Evolutionary conservation across 2,797 vertebrate species (phyloP), one percentile per base, ranked within the genome.

Genomic region (Knipowitschia caucasica): DNA sequence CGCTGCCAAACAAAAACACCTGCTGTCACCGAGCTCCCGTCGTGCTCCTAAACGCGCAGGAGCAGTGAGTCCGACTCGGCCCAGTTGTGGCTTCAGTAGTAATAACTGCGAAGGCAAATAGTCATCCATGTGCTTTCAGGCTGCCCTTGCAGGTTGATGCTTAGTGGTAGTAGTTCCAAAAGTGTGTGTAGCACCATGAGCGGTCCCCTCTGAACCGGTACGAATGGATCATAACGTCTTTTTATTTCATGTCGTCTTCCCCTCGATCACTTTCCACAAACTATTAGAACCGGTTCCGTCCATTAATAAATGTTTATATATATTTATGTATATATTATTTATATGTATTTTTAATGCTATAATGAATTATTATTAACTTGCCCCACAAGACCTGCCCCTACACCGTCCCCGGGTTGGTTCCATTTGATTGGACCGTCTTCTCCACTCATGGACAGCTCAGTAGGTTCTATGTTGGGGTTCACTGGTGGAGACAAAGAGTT

Each of bases 121-220:
- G 66, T 69, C 62, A 38, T 56, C 57, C 26, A 53, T 84, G 84
- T 86, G 83, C 83, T 85, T 85, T 76, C 72, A 69, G 63, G 67
- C 65, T 81, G 75, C 73, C 59, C 69, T 10, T 67, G 79, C 73
- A 82, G 80, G 68, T 79, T 66, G 67, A 63, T 68, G 63, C 57
- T 67, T 46, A 71, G 62, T 53, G 67, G 60, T 71, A 62, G 63
- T 59, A 53, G 38, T 55, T 72, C 78, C 74, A 78, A 62, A n/a
- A 66, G 39, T 62, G 69, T 69, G 53, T 73, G 76, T 82, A 81
- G 82, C 86, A 88, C 83, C 83, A 70, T 76, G 56, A 53, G 63
- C 46, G 60, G 40, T 67, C 64, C 62, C 56, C 52, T 70, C 46
- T 29, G 53, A 81, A 62, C 71, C 57, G 66, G 69, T 70, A 50